Evolutionary conservation across 2,888 invertebrate species (phyloP).

Genomic region (Reticulitermes lucifugus): DNA sequence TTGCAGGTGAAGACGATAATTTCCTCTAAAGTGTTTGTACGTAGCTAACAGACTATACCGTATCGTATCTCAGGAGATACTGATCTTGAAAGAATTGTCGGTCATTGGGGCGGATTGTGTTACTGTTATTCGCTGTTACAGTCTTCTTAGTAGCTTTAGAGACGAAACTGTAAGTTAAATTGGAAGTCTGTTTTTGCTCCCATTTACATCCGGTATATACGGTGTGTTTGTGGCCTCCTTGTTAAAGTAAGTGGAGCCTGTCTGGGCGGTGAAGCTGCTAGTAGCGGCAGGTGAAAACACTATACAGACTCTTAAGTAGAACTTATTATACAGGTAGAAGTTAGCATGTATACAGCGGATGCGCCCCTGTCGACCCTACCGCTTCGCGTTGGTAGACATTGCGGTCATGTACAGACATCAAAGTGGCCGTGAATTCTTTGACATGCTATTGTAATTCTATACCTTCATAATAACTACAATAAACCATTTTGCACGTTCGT

Average conservation of each 20-base stretch:
- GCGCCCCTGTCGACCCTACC: background rate
- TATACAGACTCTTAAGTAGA: background rate
- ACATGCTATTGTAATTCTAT: background rate
- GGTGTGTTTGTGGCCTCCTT: background rate
- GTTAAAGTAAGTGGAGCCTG: background rate
- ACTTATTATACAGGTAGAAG: background rate
- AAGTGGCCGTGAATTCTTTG: constrained; percentile 15
- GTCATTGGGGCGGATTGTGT: too few species aligned
- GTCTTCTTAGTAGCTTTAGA: too few species aligned
- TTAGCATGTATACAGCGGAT: constrained; percentile 16
- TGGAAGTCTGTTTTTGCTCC: background rate
- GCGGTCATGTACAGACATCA: constrained; percentile 19
- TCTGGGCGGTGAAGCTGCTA: background rate
- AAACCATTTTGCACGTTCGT: background rate
- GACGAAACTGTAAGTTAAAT: background rate
- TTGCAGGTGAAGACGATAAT: too few species aligned
- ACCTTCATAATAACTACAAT: background rate
- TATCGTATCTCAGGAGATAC: too few species aligned
- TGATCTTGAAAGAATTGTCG: too few species aligned
- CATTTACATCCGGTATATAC: background rate
- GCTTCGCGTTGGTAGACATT: constrained; percentile 23
- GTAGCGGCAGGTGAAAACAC: background rate
- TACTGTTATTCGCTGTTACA: too few species aligned
- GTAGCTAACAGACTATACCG: too few species aligned
- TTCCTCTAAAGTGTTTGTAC: too few species aligned